A percentile compares a stretch with the other conserved stretches of the same genome.
Conservation (phyloP, 2,888 invertebrate species). For the Stenchaetothrips biformis region DNA sequence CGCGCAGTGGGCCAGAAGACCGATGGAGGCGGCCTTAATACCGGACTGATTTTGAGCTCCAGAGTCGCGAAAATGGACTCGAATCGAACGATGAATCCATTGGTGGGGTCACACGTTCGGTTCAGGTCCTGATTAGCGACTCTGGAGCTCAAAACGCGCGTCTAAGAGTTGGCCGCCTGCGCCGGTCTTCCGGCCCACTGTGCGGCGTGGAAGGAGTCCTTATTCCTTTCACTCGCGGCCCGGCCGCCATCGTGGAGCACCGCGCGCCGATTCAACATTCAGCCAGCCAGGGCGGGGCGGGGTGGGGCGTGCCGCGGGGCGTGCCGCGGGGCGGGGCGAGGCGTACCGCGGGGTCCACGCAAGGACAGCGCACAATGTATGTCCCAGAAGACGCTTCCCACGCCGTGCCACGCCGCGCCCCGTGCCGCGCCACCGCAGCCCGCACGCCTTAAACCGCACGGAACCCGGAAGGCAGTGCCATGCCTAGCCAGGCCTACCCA, state of each 20-base stretch:
- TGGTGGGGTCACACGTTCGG: no score
- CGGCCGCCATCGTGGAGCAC: background rate
- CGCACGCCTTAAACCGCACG: no score
- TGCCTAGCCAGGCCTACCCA: background rate
- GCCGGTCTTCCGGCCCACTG: no score
- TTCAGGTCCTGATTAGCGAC: no score
- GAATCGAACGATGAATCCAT: no score
- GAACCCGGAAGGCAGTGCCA: background rate
- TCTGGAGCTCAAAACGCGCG: no score
- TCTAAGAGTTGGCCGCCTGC: no score
- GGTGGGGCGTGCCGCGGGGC: background rate
- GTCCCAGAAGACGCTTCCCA: background rate
- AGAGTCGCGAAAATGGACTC: no score
- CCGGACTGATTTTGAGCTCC: no score
- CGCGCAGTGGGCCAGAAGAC: no score
- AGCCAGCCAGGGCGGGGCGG: background rate
- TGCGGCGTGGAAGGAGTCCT: background rate
- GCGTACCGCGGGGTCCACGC: background rate
- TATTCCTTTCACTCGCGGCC: conserved; percentile 7
- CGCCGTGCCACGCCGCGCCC: background rate
- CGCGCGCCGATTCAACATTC: background rate
- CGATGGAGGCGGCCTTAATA: no score
- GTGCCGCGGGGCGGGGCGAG: background rate
- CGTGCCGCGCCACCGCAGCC: background rate
- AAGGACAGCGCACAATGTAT: background rate